phyloP scores from a whole-genome alignment of 1,140 invertebrate species.

The Hyphantria cunea region DNA sequence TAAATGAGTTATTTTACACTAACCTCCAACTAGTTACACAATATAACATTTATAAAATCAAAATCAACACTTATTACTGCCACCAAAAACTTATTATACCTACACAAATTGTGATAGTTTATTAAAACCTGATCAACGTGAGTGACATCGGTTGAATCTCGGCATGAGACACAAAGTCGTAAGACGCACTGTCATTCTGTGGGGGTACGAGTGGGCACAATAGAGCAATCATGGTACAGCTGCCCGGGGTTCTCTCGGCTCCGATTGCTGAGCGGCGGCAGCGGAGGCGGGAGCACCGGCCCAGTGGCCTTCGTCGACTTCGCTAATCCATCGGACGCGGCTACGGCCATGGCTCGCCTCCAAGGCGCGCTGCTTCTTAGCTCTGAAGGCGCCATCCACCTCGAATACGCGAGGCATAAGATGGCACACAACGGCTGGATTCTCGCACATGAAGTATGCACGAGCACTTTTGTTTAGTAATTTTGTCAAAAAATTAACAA shows the following conservation, averaged over 20 bases:
- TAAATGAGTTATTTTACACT: too few relatives aligned
- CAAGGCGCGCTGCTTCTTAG: slow-evolving; percentile 97
- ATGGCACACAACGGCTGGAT: slow-evolving; percentile 88
- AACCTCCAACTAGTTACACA: too few relatives aligned
- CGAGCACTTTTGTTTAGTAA: slow-evolving; percentile 48
- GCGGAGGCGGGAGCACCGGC: slow-evolving; percentile 53
- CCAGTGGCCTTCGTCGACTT: slow-evolving; percentile 98
- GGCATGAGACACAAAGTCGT: neutral
- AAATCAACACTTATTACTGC: too few relatives aligned
- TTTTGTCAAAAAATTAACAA: neutral
- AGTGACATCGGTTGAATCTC: too few relatives aligned
- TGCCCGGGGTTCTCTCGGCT: slow-evolving; percentile 98
- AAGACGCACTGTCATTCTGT: slow-evolving; percentile 23
- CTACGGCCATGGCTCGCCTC: slow-evolving; percentile 94
- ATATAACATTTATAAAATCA: too few relatives aligned
- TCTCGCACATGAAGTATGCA: slow-evolving; percentile 81
- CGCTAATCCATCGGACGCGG: slow-evolving; percentile 94
- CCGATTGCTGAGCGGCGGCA: slow-evolving; percentile 95
- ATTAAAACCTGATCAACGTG: too few relatives aligned
- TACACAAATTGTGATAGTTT: too few relatives aligned
- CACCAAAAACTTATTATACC: too few relatives aligned
- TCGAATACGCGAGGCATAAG: slow-evolving; percentile 99
- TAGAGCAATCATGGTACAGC: slow-evolving; percentile 82
- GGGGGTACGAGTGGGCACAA: slow-evolving; percentile 64
- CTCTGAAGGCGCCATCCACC: slow-evolving; percentile 97